Percentiles rank a stretch among this genome's conserved stretches.
These are phyloP conservation scores for Didymodactylos carnosus DNA, from an alignment of 2,888 invertebrate species.

Conservation along the genomic window DNA sequence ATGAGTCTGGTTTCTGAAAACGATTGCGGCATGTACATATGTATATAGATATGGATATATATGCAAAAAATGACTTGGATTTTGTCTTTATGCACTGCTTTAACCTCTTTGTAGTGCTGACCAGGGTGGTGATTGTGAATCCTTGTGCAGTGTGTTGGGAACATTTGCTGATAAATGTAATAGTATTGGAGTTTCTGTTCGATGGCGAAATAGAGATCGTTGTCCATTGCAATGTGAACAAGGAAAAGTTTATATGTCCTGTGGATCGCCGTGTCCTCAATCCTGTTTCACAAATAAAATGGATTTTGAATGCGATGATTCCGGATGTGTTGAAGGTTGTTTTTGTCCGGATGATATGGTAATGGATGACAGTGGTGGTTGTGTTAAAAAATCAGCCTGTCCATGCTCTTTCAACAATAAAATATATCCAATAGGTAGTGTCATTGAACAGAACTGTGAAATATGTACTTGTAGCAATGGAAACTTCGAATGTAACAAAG, in stretches of 20 bases:
- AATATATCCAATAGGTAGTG: neutral
- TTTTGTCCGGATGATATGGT: slow-evolving; percentile 23
- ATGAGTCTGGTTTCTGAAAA: neutral
- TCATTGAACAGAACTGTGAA: neutral
- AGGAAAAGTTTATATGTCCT: slow-evolving; percentile 58
- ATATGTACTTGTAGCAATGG: slow-evolving; percentile 2
- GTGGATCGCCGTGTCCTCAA: slow-evolving; percentile 55
- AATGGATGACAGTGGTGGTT: slow-evolving; percentile 10
- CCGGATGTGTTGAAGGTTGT: slow-evolving; percentile 25
- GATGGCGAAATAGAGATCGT: slow-evolving; percentile 60
- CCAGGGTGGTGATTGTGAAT: slow-evolving; percentile 67
- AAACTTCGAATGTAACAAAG: neutral
- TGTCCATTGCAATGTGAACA: slow-evolving; percentile 77
- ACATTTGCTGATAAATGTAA: slow-evolving; percentile 68
- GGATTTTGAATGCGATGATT: slow-evolving; percentile 19
- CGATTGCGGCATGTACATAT: neutral
- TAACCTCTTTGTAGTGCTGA: slow-evolving; percentile 47
- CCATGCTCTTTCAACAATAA: slow-evolving; percentile 3
- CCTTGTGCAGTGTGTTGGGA: slow-evolving; percentile 66
- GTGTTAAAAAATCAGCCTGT: slow-evolving; percentile 7
- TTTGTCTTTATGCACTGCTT: neutral
- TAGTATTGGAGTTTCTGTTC: slow-evolving; percentile 50
- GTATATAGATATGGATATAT: neutral
- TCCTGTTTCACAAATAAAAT: slow-evolving; percentile 42
- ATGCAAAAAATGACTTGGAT: neutral